These are phyloP conservation scores for Schlechtendalia chinensis DNA, from an alignment of 1,140 invertebrate species.

Conservation along the genomic window DNA sequence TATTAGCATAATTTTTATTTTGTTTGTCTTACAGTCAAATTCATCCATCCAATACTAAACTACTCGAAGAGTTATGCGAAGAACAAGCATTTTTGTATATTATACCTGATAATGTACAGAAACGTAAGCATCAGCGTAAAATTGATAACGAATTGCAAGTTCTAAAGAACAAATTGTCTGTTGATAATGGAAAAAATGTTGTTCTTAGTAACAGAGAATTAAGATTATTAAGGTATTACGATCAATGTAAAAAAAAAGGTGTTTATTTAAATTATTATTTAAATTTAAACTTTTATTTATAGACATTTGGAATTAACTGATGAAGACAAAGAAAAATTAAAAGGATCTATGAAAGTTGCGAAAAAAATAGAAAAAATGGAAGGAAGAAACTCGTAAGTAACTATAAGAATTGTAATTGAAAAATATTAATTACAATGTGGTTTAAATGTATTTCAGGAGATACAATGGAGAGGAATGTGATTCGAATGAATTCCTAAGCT, in stretches of 20 bases:
- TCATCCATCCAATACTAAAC: constrained; percentile 66
- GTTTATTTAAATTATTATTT: neutral
- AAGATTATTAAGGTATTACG: constrained; percentile 70
- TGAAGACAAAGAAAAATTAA: constrained; percentile 87
- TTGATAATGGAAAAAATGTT: constrained; percentile 71
- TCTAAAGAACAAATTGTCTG: constrained; percentile 75
- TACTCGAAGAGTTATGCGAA: constrained; percentile 81
- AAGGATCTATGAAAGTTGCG: constrained; percentile 88
- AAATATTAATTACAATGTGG: constrained; percentile 60
- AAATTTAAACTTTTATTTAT: constrained; percentile 42
- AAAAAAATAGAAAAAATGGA: constrained; percentile 88
- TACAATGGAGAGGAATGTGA: constrained; percentile 64
- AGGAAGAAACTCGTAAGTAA: constrained; percentile 64
- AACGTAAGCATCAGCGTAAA: constrained; percentile 82
- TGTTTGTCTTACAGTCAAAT: constrained; percentile 62
- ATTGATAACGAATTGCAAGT: constrained; percentile 87
- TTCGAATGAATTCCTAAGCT: constrained; percentile 72
- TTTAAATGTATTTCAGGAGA: constrained; percentile 24
- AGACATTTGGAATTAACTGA: constrained; percentile 89
- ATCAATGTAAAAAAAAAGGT: neutral
- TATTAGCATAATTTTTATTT: constrained; percentile 27
- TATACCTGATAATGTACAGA: constrained; percentile 78
- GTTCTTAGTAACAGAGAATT: constrained; percentile 91
- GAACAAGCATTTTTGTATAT: constrained; percentile 87
- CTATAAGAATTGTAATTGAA: constrained; percentile 56